phyloP scores from a whole-genome alignment of 2,888 invertebrate genomes.

The Lochmaea crataegi region DNA sequence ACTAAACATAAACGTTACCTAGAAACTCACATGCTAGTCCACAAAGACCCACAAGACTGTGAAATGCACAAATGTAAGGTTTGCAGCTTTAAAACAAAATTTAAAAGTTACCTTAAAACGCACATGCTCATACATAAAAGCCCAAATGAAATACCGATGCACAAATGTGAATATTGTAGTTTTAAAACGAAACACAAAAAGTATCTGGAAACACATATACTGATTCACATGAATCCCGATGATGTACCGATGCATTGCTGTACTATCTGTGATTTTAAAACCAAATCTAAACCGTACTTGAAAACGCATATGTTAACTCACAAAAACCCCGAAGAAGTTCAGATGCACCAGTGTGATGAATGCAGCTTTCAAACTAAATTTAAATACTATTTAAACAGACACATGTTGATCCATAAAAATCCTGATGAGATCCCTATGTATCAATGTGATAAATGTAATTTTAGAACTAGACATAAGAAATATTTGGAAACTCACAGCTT shows the following conservation, averaged over 20 bases:
- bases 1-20: slow-evolving; percentile 46
- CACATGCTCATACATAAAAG: slow-evolving; percentile 48
- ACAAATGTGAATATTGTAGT: slow-evolving; percentile 44
- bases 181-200: slow-evolving; percentile 50
- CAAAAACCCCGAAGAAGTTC: slow-evolving; percentile 45
- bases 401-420: slow-evolving; percentile 46
- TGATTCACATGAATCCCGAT: slow-evolving; percentile 48
- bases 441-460: slow-evolving; percentile 47
- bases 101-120: slow-evolving; percentile 49
- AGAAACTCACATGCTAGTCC: slow-evolving; percentile 48
- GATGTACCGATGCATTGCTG: slow-evolving; percentile 49
- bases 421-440: slow-evolving; percentile 46
- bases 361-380: slow-evolving; percentile 49
- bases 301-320: slow-evolving; percentile 49
- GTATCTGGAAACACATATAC: slow-evolving; percentile 47
- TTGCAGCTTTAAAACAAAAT: slow-evolving; percentile 49
- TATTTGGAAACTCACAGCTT: slow-evolving; percentile 47
- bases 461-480: slow-evolving; percentile 48
- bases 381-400: slow-evolving; percentile 48
- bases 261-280: slow-evolving; percentile 46
- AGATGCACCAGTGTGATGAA: slow-evolving; percentile 45
- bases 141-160: slow-evolving; percentile 43
- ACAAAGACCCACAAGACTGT: slow-evolving; percentile 45
- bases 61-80: slow-evolving; percentile 46
- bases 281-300: slow-evolving; percentile 49